Conservation (phyloP, 2,113 vertebrate genomes). For the Entomyzon cyanotis region DNA sequence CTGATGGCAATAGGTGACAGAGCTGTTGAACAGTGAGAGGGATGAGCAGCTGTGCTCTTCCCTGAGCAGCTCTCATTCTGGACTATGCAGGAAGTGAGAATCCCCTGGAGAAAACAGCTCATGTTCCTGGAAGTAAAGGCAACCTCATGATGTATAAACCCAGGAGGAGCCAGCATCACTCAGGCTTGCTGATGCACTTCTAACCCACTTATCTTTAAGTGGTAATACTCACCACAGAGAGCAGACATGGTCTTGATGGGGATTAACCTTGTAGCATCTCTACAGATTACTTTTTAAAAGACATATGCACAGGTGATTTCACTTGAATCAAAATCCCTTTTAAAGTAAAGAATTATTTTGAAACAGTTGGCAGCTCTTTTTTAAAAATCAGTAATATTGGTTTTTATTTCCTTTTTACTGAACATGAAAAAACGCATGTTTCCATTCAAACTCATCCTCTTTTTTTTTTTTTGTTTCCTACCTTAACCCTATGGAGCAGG, state of each 20-base stretch:
- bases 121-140: background rate
- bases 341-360: background rate
- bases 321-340: background rate
- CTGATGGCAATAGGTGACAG: background rate
- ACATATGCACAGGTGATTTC: background rate
- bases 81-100: background rate
- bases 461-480: background rate
- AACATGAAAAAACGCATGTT: background rate
- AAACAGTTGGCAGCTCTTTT: background rate
- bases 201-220: background rate
- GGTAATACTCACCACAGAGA: background rate
- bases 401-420: background rate
- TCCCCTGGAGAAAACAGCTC: background rate
- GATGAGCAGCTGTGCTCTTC: background rate
- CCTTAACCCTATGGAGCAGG: background rate
- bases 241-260: background rate
- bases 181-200: background rate
- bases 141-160: background rate
- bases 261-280: background rate
- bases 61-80: background rate
- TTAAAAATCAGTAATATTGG: background rate
- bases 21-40: background rate
- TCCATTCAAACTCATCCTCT: background rate
- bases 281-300: background rate
- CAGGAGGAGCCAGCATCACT: background rate